Evolutionary conservation across 2,113 vertebrate species (phyloP), one percentile per base, ranked within the genome.

Genomic region (Nanorana parkeri): DNA sequence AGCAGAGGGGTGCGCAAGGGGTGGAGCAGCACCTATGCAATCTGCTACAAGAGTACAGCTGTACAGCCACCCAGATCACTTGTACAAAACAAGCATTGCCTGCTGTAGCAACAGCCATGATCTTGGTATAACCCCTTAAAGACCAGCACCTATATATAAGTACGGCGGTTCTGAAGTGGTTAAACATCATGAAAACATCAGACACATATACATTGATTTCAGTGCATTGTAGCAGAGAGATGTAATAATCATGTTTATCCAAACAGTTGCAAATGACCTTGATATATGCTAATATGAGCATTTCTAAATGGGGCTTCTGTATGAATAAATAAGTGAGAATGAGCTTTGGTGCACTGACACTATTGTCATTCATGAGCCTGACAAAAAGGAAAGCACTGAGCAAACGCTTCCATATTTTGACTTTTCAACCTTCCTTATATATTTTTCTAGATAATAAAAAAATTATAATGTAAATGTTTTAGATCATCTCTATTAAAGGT

Each of bases 401-500:
- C 20, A 75, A 61, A 58, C 20, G n/a, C 28, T 41, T 75, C 68
- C 23, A 58, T 73, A 55, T 55, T 65, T 29, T 73, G 68, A 81
- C 78, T 69, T 80, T 68, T 80, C 29, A 69, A 26, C 77, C 77
- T 68, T 56, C 63, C 55, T 23, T 23, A 72, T 54, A 71, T 72
- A 52, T 60, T 81, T 72, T n/a, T 65, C 32, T 36, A 24, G 10
- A 61, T 64, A 47, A 69, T n/a, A 69, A 80, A 71, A 17, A 72
- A 71, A 73, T 63, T 36, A 52, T 54, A 63, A 72, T 73, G 21
- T 23, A 24, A 32, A 26, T 28, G 29, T 52, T 28, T 64, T 73
- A 23, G 63, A 32, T 36, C 68, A 72, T 73, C 69, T 73, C 61
- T 55, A 55, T 32, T 29, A 81, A 81, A 81, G 79, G 79, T 81